Percentiles rank a stretch among this genome's conserved stretches.
Evolutionary conservation across 2,113 vertebrate genomes (phyloP).

Genomic region (Brachyhypopomus occidentalis): DNA sequence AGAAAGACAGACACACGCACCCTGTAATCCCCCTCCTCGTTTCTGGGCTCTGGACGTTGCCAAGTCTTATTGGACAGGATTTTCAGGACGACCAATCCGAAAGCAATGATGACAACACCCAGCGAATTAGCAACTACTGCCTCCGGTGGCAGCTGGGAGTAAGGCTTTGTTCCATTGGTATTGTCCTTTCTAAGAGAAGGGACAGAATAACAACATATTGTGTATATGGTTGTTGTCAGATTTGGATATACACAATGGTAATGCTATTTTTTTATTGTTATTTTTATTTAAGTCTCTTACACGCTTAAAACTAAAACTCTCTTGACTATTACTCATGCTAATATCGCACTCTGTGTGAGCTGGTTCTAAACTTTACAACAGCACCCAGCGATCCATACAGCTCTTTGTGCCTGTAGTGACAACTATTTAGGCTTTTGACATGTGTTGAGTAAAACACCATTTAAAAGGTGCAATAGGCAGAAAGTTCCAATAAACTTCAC

Average conservation of each 20-base stretch:
- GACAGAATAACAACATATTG: constrained; percentile 29
- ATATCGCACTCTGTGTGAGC: not conserved
- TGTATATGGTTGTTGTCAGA: not conserved
- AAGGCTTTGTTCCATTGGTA: constrained; percentile 61
- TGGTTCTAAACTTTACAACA: not conserved
- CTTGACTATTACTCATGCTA: not conserved
- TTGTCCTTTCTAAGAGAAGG: constrained; percentile 64
- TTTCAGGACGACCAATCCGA: constrained; percentile 80
- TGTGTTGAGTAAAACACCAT: no score
- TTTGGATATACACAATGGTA: not conserved
- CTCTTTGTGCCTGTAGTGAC: not conserved
- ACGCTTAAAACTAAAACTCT: not conserved
- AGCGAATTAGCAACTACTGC: constrained; percentile 81
- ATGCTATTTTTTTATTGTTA: no score
- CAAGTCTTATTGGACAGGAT: constrained; percentile 80
- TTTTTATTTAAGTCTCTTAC: not conserved
- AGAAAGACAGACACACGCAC: constrained; percentile 57
- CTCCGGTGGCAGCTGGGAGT: constrained; percentile 79
- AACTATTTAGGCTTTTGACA: not conserved
- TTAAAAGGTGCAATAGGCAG: no score
- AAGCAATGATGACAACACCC: constrained; percentile 81
- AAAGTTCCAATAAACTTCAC: no score
- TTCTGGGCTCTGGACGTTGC: constrained; percentile 77
- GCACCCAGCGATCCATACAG: not conserved
- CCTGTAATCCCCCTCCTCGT: constrained; percentile 68